Evolutionary conservation across 2,797 vertebrate genomes (phyloP), one percentile per base, ranked within the genome.

Genomic region (Rhynchonycteris naso): DNA sequence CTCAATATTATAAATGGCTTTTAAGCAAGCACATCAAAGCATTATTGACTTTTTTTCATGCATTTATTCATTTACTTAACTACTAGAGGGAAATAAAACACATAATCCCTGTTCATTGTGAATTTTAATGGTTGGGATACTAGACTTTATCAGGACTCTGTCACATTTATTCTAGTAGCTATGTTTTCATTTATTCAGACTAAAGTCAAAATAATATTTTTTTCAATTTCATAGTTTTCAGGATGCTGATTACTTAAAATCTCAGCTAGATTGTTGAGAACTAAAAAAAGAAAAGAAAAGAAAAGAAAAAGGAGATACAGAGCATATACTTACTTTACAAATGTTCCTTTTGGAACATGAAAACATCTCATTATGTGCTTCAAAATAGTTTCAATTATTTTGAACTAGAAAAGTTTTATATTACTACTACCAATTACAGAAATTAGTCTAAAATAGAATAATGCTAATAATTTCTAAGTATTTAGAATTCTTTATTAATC

Each of bases 51-150:
- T 76, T 81, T 81, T 74, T 82, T 18, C 26, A 79, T 84, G 52
- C 35, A 84, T 93, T 87, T 84, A 87, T 91, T 96, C 59, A 93
- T 91, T 87, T 91, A 19, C 47, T 81, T 91, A 96, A 81, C 54
- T 71, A 75, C 38, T 68, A 59, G 59, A 43, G 35, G 38, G 38
- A 91, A 88, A 66, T 88, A 38, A 90, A 69, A 80, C 65, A 56
- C 35, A 74, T 19, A 69, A 61, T 85, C 47, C 50, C 26, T 78
- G 15, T 52, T 28, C 15, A 80, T 5, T 66, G 30, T 90, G n/a
- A 93, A 83, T 80, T 78, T 63, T 82, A 90, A 19, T 58, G 24
- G 11, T n/a, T 88, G 15, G 10, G 52, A 80, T 95, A 66, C 75
- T 66, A 82, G 38, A 75, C 30, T 16, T 95, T 82, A n/a, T 69